Base-by-base conservation (phyloP, 1,140 invertebrate species). In the Lucilia sericata region DNA sequence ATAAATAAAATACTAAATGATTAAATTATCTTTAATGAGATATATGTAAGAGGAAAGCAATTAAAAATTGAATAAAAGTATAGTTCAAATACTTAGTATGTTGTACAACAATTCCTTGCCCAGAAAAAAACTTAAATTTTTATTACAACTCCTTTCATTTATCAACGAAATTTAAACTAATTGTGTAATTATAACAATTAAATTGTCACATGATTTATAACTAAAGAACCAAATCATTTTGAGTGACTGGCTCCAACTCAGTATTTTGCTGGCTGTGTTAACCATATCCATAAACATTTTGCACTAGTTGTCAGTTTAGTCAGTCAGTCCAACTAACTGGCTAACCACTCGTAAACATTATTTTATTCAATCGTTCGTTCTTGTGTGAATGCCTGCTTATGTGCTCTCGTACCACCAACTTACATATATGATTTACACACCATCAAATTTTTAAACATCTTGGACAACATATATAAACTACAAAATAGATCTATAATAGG, bases 131-230 rank as follows among this genome's bases (percentile, higher is more conserved):
- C 42, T 55, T 55, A 7, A 55, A 13, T 17, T 12, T 55, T 55
- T 55, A 2, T n/a, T 51, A 5, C 2, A 13, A 13, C 51, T 55
- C 51, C 51, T 55, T 55, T 55, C 51, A 55, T 55, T 55, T 55
- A 14, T 14, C 51, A 55, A 1, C 0, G 51, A 55, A 55, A 17
- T 55, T 17, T 17, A 70, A 2, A 70, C 60, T 70, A 70, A 70
- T 70, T 70, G 21, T 70, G 65, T 70, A 70, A 70, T 70, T 70
- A 70, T 70, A 70, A 70, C 65, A 70, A 70, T 70, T 70, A 70
- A 70, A 70, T 70, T 70, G 65, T 70, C 65, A 70, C 65, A 70
- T 70, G 65, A 70, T 70, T 70, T 70, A 70, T 70, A 70, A 70
- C 4, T 70, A 70, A 9, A 70, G 65, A 19, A 70, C 21, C 65